Evolutionary conservation across 2,797 vertebrate genomes (phyloP).

Genomic region (Hephaestus fuliginosus): DNA sequence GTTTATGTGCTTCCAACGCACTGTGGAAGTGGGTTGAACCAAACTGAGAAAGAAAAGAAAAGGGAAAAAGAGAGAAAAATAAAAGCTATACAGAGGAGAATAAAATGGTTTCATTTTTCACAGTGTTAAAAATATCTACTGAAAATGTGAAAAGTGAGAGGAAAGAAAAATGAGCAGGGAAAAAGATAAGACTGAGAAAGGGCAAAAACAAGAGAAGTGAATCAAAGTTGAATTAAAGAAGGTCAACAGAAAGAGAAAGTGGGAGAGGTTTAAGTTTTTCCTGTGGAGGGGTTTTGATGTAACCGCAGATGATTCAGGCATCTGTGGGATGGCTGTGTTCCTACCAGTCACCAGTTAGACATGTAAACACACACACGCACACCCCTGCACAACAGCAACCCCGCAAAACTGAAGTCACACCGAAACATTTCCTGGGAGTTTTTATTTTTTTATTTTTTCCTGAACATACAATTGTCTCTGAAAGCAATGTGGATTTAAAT

Average conservation of each 20-base stretch:
- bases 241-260: conserved; percentile 51
- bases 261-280: conserved; percentile 39
- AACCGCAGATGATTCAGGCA: conserved; percentile 3
- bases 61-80: neutral
- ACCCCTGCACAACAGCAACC: neutral
- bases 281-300: conserved; percentile 14
- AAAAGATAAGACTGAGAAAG: conserved; percentile 58
- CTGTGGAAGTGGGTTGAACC: conserved; percentile 40
- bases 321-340: conserved; percentile 39
- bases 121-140: conserved; percentile 39
- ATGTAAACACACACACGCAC: neutral
- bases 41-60: conserved; percentile 33
- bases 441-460: neutral
- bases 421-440: conserved; percentile 1
- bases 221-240: conserved; percentile 55
- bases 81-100: neutral
- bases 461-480: neutral
- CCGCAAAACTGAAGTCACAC: neutral
- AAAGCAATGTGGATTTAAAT: neutral
- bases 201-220: conserved; percentile 38
- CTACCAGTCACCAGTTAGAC: conserved; percentile 10
- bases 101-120: conserved; percentile 55
- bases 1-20: conserved; percentile 34
- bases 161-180: conserved; percentile 53
- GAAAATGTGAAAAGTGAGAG: conserved; percentile 49